phyloP scores from a whole-genome alignment of 2,888 invertebrate species.

The Tridacna crocea region DNA sequence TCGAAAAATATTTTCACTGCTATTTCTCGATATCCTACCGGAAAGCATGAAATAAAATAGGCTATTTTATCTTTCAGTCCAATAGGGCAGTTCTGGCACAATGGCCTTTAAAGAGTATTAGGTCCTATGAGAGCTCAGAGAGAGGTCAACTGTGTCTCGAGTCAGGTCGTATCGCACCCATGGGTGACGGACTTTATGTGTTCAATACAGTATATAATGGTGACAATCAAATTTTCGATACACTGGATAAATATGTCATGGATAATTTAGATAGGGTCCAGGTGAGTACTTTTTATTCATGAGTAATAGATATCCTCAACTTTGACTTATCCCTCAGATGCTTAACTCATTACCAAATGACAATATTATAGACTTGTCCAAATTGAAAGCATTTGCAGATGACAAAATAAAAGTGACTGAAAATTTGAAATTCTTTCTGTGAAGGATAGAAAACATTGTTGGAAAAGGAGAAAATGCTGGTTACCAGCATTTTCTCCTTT shows the following conservation, averaged over 20 bases:
- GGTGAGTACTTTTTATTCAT: constrained; percentile 47
- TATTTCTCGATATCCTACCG: too few species aligned
- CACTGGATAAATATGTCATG: constrained; percentile 79
- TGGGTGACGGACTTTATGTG: constrained; percentile 81
- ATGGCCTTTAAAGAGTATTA: constrained; percentile 83
- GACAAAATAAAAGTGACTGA: too few species aligned
- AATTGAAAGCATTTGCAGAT: too few species aligned
- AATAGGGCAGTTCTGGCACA: constrained; percentile 80
- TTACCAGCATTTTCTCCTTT: constrained; percentile 1
- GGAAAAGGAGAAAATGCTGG: neutral
- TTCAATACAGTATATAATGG: constrained; percentile 78
- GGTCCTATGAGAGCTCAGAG: constrained; percentile 80
- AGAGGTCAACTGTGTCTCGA: constrained; percentile 80
- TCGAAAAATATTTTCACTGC: too few species aligned
- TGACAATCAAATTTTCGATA: constrained; percentile 79
- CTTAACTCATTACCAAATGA: too few species aligned
- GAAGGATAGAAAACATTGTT: neutral
- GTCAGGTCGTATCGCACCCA: constrained; percentile 80
- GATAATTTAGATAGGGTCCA: constrained; percentile 68
- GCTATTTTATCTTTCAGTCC: constrained; percentile 60
- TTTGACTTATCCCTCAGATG: too few species aligned
- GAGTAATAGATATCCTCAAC: too few species aligned
- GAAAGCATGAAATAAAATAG: too few species aligned
- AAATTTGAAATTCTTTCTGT: too few species aligned
- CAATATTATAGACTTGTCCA: too few species aligned